Base-by-base conservation (phyloP, 92 coral and sea anemone genomes). In the Epizoanthus ramosus region DNA sequence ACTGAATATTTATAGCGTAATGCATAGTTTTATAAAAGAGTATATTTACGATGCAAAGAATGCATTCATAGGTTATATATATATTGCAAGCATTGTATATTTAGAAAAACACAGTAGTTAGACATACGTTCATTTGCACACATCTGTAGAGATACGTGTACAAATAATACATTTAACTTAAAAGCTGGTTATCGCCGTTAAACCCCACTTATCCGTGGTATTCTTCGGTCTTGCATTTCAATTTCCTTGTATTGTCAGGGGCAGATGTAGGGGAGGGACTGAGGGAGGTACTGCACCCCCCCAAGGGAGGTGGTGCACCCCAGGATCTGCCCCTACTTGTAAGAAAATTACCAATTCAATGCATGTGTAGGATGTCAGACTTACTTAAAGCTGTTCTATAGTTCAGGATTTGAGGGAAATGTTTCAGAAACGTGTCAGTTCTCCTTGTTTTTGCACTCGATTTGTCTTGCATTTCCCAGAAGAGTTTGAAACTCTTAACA, bases 11-110 rank as follows among this genome's bases (percentile, higher is more conserved):
- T 77, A 77, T 77, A 77, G 82, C 82, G 12, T 77, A 61, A 61
- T 60, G 82, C 82, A 77, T 77, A 77, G 71, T 77, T 77, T 77
- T 77, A 77, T 77, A 77, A 59, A 10, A 77, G 68, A 61, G 71
- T 77, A 77, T 77, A 77, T 77, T 77, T 61, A 77, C 82, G 9
- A 77, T 77, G 82, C 58, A 67, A 41, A 45, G 28, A 71, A 71
- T 71, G 75, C 82, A 77, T 54, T 77, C 82, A 77, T 65, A 77
- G 82, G 54, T 37, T 77, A 60, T 60, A 61, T 13, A 50, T 58
- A 43, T 77, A 39, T 77, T 69, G 63, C 71, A 22, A 65, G 71
- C 71, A 61, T 39, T 77, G 82, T 77, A 77, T 77, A 77, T 75
- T 75, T 77, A 61, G 82, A 77, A 50, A 50, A 50, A 61, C 82